Evolutionary conservation across 2,113 vertebrate genomes (phyloP).

Genomic region (Gallinago undulata): DNA sequence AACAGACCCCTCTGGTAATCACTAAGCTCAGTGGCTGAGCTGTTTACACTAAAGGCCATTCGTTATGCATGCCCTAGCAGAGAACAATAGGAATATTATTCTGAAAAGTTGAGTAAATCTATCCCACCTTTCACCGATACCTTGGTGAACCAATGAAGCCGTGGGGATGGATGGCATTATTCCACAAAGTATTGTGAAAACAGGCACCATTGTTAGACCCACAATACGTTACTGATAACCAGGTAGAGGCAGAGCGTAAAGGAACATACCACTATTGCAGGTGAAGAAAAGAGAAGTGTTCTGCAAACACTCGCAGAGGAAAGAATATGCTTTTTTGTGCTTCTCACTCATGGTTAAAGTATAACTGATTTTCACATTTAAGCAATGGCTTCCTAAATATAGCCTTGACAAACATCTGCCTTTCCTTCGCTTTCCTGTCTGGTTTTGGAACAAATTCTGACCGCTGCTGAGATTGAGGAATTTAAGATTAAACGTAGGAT

Average conservation of each 20-base stretch:
- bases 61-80: constrained; percentile 11
- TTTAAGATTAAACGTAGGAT: neutral
- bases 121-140: constrained; percentile 58
- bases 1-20: constrained; percentile 32
- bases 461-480: neutral
- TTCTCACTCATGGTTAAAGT: constrained; percentile 41
- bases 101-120: constrained; percentile 62
- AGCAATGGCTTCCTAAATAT: constrained; percentile 7
- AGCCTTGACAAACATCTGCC: constrained; percentile 10
- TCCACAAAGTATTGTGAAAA: constrained; percentile 38
- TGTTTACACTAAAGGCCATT: constrained; percentile 61
- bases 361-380: constrained; percentile 34
- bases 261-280: neutral
- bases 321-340: constrained; percentile 19
- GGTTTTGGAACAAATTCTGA: neutral
- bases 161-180: constrained; percentile 47
- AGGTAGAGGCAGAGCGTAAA: constrained; percentile 9
- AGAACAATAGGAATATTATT: constrained; percentile 65
- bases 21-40: neutral
- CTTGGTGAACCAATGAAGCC: constrained; percentile 33
- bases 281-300: constrained; percentile 45
- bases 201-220: constrained; percentile 29
- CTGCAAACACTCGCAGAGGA: constrained; percentile 24
- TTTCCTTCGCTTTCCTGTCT: neutral
- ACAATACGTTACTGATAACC: constrained; percentile 43